Conservation (phyloP, 2,797 vertebrate genomes). For the Podarcis lilfordi region DNA sequence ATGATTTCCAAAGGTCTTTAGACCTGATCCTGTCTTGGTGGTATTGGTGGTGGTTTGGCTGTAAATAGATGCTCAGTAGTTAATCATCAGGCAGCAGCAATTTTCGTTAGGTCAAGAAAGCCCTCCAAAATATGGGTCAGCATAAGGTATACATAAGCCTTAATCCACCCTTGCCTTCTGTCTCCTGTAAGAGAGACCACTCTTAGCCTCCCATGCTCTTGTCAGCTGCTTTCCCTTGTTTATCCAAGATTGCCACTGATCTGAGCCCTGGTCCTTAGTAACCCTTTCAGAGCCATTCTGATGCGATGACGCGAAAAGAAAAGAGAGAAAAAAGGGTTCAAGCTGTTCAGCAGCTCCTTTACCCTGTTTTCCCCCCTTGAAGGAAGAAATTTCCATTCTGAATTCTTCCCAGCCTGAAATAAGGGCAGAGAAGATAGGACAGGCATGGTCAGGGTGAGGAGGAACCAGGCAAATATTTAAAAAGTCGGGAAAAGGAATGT, state of each 20-base stretch:
- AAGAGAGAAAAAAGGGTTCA: too few relatives aligned
- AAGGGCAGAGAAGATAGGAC: background rate
- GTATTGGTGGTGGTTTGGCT: background rate
- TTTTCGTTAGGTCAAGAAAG: slow-evolving; percentile 8
- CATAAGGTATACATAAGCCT: slow-evolving; percentile 17
- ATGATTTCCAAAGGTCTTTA: background rate
- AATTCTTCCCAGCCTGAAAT: background rate
- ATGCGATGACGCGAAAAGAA: background rate
- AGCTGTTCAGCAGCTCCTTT: fast-evolving
- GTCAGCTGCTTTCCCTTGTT: slow-evolving; percentile 44
- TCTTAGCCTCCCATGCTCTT: background rate
- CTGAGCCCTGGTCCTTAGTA: slow-evolving; percentile 7
- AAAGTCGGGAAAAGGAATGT: background rate
- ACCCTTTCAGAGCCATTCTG: slow-evolving; percentile 34
- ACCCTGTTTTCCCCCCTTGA: background rate
- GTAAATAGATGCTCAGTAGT: background rate
- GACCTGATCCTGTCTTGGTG: too few relatives aligned
- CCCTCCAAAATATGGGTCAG: slow-evolving; percentile 39
- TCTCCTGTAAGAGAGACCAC: slow-evolving; percentile 17
- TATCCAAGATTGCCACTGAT: slow-evolving; percentile 18
- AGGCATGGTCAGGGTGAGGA: background rate
- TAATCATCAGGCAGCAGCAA: slow-evolving; percentile 1
- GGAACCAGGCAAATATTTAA: background rate
- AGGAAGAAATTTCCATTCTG: slow-evolving; percentile 13
- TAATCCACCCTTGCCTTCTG: slow-evolving; percentile 33